Evolutionary conservation across 1,140 invertebrate species (phyloP), one percentile per base, ranked within the genome.

Genomic region (Drosophila sucinea): DNA sequence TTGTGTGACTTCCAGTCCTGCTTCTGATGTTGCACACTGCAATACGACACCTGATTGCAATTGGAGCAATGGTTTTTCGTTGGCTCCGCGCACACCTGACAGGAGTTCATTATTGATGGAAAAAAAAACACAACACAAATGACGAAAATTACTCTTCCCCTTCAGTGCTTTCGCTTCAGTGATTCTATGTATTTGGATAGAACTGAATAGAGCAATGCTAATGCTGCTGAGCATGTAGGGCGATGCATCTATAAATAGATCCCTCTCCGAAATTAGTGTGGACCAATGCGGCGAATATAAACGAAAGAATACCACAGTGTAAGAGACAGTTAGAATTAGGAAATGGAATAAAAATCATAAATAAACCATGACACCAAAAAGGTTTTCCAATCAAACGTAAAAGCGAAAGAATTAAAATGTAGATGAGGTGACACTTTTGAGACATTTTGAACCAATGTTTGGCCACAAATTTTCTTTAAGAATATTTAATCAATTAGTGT

Each of bases 1-100:
- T 95, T 96, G 84, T 97, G 96, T 3, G 85, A 84, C 75, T 95
- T 96, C 96, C 96, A 97, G 82, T 96, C 94, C 60, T 93, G 90
- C 74, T 95, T 95, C 90, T 97, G 96, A 85, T 97, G 96, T 33
- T 96, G 94, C 27, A 93, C 94, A 2, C 93, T 94, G 92, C 96
- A 97, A 90, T 97, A 97, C 81, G 94, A 94, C 0, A 94, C 94
- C 23, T 90, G 87, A 75, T 94, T 94, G 80, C 96, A 97, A 58
- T 94, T 94, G 6, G 94, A 94, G 87, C 96, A 97, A 73, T 94
- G 95, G 60, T 74, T 86, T 70, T 91, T 91, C 1, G 86, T 90
- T 64, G 70, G 72, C 51, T 74, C 55, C 32, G 70, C 69, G 67
- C 90, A 91, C 60, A 91, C 73, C 51, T 81, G 66, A 61, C 90